Percentiles rank a stretch among this genome's conserved stretches.
Conservation (phyloP, 2,113 vertebrate species). For the Apeltes quadracus region DNA sequence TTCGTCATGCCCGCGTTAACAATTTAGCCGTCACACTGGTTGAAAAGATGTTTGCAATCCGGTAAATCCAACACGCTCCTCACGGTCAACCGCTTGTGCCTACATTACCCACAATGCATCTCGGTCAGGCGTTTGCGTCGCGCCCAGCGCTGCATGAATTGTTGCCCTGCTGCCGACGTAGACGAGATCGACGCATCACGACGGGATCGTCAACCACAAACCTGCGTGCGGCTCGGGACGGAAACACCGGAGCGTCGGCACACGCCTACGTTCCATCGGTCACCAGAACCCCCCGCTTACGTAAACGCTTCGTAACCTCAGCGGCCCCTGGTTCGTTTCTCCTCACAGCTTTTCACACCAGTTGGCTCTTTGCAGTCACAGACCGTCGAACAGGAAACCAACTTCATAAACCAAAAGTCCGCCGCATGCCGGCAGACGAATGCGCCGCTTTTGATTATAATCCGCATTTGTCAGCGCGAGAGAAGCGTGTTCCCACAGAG, state of each 20-base stretch:
- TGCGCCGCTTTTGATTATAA: constrained; percentile 3
- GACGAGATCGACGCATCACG: no score
- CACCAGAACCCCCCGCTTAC: neutral
- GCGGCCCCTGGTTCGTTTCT: neutral
- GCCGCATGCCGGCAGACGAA: neutral
- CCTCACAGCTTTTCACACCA: neutral
- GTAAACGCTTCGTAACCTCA: neutral
- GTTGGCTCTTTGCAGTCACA: neutral
- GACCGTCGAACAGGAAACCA: neutral
- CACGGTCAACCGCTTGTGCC: no score
- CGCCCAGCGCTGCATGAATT: no score
- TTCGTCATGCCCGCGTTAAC: neutral
- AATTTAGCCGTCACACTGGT: neutral
- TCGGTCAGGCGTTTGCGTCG: neutral
- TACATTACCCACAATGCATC: neutral
- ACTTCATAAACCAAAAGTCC: neutral
- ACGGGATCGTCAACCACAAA: no score
- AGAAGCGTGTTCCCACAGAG: no score
- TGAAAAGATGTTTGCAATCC: neutral
- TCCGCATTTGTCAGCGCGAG: neutral
- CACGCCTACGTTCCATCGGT: neutral
- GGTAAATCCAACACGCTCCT: neutral
- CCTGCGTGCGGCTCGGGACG: no score
- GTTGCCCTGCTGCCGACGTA: no score
- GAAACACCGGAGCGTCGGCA: neutral